Conservation (phyloP, 2,797 vertebrate species). For the Pipistrellus pygmaeus region DNA sequence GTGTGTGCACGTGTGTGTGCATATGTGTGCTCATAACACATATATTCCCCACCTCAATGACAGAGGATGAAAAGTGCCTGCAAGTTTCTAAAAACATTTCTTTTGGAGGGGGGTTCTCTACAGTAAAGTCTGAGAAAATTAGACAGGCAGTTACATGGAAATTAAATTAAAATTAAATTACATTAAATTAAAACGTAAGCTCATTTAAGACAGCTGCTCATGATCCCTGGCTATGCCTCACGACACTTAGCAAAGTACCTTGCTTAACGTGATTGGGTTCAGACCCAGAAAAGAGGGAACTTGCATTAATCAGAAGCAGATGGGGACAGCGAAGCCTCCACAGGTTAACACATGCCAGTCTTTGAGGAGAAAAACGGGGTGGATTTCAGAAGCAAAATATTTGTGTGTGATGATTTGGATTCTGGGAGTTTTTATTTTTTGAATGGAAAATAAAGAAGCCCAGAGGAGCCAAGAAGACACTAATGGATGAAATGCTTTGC, state of each 20-base stretch:
- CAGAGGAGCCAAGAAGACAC: conserved; percentile 85
- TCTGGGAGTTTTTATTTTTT: conserved; percentile 70
- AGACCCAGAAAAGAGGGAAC: conserved; percentile 66
- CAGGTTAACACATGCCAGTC: conserved; percentile 67
- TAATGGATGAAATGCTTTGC: conserved; percentile 89
- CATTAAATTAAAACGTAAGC: conserved; percentile 80
- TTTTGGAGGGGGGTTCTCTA: background rate
- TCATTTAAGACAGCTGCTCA: conserved; percentile 77
- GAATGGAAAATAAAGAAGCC: conserved; percentile 75
- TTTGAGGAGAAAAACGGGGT: conserved; percentile 72
- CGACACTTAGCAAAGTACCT: conserved; percentile 67
- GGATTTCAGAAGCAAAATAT: conserved; percentile 83
- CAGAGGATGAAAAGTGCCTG: conserved; percentile 44
- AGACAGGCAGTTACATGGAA: conserved; percentile 80
- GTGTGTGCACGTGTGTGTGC: background rate
- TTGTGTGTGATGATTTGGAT: conserved; percentile 80
- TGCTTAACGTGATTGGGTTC: conserved; percentile 70
- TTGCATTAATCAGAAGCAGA: conserved; percentile 74
- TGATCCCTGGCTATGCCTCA: conserved; percentile 47
- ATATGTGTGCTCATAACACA: background rate
- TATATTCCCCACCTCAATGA: background rate
- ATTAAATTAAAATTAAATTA: conserved; percentile 82
- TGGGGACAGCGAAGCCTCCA: background rate
- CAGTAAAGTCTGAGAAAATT: conserved; percentile 75
- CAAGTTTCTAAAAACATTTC: conserved; percentile 53